Evolutionary conservation across 2,888 invertebrate species (phyloP).

Genomic region (Eretmocerus hayati): DNA sequence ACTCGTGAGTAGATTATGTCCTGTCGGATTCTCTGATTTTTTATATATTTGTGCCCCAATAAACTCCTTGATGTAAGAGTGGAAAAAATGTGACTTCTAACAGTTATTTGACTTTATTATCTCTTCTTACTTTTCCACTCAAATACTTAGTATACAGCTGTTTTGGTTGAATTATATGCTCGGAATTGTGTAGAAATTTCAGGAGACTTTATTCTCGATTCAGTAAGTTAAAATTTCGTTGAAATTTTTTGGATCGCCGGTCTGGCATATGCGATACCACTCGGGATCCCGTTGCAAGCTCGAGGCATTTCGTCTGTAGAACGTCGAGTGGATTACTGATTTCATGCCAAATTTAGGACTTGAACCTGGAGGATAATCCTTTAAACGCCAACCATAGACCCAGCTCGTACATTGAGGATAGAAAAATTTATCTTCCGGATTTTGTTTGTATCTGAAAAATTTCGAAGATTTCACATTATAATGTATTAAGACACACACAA

Average conservation of each 20-base stretch:
- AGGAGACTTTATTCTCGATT: too few species aligned
- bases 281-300: slow-evolving; percentile 32
- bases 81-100: too few species aligned
- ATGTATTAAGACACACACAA: too few species aligned
- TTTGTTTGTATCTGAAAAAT: slow-evolving; percentile 30
- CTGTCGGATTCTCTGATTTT: too few species aligned
- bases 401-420: slow-evolving; percentile 38
- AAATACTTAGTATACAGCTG: too few species aligned
- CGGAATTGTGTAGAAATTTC: too few species aligned
- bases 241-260: slow-evolving; percentile 29
- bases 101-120: too few species aligned
- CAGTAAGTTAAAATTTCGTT: slow-evolving; percentile 28
- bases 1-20: too few species aligned
- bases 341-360: slow-evolving; percentile 25
- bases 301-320: slow-evolving; percentile 33
- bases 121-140: too few species aligned
- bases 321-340: slow-evolving; percentile 28
- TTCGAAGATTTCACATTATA: neutral
- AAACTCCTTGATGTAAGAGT: too few species aligned
- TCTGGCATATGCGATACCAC: slow-evolving; percentile 31
- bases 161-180: too few species aligned
- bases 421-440: slow-evolving; percentile 36
- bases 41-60: too few species aligned
- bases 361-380: slow-evolving; percentile 28
- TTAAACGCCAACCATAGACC: slow-evolving; percentile 38